Conservation (phyloP, 2,888 invertebrate genomes). For the Dicyrtomina minuta region DNA sequence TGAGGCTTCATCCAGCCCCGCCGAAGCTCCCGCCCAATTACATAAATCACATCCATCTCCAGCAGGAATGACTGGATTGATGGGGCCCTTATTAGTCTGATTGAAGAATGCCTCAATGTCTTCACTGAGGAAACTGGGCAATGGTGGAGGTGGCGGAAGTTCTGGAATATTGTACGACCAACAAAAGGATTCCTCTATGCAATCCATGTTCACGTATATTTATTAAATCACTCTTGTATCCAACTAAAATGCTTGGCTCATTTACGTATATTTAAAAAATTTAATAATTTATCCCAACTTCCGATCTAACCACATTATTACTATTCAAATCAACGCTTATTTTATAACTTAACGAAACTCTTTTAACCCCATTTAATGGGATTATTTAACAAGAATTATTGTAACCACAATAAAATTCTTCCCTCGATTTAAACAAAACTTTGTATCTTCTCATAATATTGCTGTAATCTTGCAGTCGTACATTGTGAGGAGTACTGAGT, state of each 20-base stretch:
- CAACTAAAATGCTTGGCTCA: neutral
- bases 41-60: conserved; percentile 46
- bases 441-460: neutral
- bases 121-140: conserved; percentile 37
- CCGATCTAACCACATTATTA: neutral
- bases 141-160: conserved; percentile 48
- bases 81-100: neutral
- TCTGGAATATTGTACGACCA: conserved; percentile 35
- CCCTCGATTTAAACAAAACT: neutral
- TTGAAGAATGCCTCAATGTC: conserved; percentile 31
- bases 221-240: no score
- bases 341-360: neutral
- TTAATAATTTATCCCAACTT: neutral
- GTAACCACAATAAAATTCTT: neutral
- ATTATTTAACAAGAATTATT: neutral
- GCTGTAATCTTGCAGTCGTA: no score
- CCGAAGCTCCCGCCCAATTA: conserved; percentile 40
- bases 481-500: neutral
- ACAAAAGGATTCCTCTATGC: conserved; percentile 28
- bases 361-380: neutral
- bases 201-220: conserved; percentile 28
- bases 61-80: neutral
- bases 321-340: no score
- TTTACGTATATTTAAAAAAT: neutral
- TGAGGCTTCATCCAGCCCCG: neutral